Evolutionary conservation across 2,797 vertebrate species (phyloP).

Genomic region (Adrianichthys oophorus): DNA sequence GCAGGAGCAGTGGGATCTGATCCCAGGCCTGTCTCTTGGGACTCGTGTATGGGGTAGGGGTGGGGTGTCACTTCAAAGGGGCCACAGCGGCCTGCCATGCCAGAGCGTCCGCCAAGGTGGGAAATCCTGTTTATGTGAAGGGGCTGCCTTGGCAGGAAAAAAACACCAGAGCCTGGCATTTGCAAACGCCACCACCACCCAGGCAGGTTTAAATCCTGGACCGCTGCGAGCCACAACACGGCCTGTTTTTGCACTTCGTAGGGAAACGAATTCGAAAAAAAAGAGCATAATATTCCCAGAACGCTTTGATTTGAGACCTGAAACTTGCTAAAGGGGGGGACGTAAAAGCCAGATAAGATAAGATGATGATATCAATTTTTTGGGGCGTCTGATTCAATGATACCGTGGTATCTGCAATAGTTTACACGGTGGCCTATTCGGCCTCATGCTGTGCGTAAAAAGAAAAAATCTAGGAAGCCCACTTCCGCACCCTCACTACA

Average conservation of each 20-base stretch:
- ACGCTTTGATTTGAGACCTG: slow-evolving; percentile 30
- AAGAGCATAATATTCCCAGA: slow-evolving; percentile 25
- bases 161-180: slow-evolving; percentile 50
- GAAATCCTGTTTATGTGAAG: slow-evolving; percentile 66
- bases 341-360: slow-evolving; percentile 10
- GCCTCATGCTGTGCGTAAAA: slow-evolving; percentile 29
- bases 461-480: slow-evolving; percentile 21
- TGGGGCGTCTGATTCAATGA: slow-evolving; percentile 8
- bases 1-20: slow-evolving; percentile 58
- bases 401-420: slow-evolving; percentile 8
- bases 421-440: slow-evolving; percentile 30
- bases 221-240: slow-evolving; percentile 30
- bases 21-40: slow-evolving; percentile 61
- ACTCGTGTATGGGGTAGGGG: slow-evolving; percentile 15
- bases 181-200: slow-evolving; percentile 44
- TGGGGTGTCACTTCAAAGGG: slow-evolving; percentile 75
- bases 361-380: neutral
- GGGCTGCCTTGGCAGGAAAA: slow-evolving; percentile 46
- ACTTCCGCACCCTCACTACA: slow-evolving; percentile 28
- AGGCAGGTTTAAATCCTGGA: slow-evolving; percentile 57
- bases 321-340: slow-evolving; percentile 6
- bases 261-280: slow-evolving; percentile 35
- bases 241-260: slow-evolving; percentile 2
- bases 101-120: slow-evolving; percentile 56
- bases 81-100: slow-evolving; percentile 43